Base-by-base conservation (phyloP, 1,140 invertebrate species). In the Drosophila ficusphila region DNA sequence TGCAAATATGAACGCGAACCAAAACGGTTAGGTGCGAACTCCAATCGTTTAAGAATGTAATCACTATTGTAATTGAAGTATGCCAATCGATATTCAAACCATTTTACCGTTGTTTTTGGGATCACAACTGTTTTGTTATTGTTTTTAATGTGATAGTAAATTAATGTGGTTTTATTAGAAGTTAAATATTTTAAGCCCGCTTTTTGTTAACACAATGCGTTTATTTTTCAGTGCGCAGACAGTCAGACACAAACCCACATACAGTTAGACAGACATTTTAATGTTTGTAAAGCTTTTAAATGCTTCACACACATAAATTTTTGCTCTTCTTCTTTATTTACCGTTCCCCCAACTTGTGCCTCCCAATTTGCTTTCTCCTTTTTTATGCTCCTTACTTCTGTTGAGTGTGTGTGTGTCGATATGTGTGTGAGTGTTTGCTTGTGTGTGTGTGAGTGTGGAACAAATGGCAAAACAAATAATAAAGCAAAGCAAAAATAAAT, bases 211-310 rank as follows among this genome's bases (percentile, higher is more conserved):
- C n/a, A n/a, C n/a, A n/a, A n/a, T n/a, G n/a, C 16, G 4, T 1
- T 21, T 14, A 16, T 23, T 23, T 34, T 34, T 1, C 29, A 57
- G 54, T 58, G 19, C 64, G 79, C 14, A 79, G 42, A 77, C 61
- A 69, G 33, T 48, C 44, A 52, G 31, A 58, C 74, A 64, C 38
- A 42, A 34, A 52, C 19, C 56, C 49, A 56, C 18, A 14, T 19
- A 47, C 79, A 85, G 79, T 85, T 79, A 85, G 79, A 85, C 79
- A 85, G 79, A 85, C 79, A 85, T 85, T 85, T 85, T 85, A 85
- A 85, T 85, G 76, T 85, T 85, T 85, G 79, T 85, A 85, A 85
- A 85, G 79, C 79, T 85, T 85, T 85, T 85, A 85, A 85, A 85
- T 85, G 76, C 76, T 73, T 61, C 71, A 85, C 79, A 81, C 72